phyloP scores from a whole-genome alignment of 2,888 invertebrate species.

The Portevinia maculata region DNA sequence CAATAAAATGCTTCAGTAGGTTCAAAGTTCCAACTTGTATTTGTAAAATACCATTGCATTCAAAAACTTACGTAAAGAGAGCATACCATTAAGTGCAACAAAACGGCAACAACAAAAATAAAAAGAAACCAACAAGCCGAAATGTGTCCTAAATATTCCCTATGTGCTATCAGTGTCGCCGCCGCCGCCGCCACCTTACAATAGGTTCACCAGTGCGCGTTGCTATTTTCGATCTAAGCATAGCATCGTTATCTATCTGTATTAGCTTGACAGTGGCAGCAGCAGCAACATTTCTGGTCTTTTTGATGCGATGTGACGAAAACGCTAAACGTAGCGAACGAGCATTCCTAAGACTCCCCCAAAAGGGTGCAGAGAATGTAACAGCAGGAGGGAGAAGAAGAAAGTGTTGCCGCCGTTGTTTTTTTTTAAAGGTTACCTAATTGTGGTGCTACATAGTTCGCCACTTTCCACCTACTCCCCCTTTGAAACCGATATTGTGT shows the following conservation, averaged over 20 bases:
- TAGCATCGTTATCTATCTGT: slow-evolving; percentile 24
- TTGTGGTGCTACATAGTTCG: slow-evolving; percentile 23
- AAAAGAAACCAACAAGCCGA: slow-evolving; percentile 34
- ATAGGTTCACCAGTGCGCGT: slow-evolving; percentile 25
- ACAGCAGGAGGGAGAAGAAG: background rate
- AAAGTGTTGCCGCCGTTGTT: slow-evolving; percentile 60
- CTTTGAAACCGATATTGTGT: slow-evolving; percentile 53
- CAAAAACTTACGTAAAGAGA: slow-evolving; percentile 45
- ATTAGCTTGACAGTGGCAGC: slow-evolving; percentile 53
- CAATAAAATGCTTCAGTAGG: slow-evolving; percentile 49
- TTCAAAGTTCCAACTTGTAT: slow-evolving; percentile 42
- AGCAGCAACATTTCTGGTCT: slow-evolving; percentile 5
- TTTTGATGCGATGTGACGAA: slow-evolving; percentile 55
- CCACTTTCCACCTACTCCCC: background rate
- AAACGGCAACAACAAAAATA: slow-evolving; percentile 1
- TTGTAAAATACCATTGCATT: slow-evolving; percentile 55
- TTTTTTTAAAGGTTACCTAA: slow-evolving; percentile 24
- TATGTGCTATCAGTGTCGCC: slow-evolving; percentile 15
- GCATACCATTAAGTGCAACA: slow-evolving; percentile 44
- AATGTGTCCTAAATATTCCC: slow-evolving; percentile 64
- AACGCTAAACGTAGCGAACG: slow-evolving; percentile 15
- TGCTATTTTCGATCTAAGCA: slow-evolving; percentile 63
- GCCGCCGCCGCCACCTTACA: slow-evolving; percentile 1
- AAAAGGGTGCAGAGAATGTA: slow-evolving; percentile 4
- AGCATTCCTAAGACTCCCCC: slow-evolving; percentile 62